These are phyloP conservation scores for Amphiprion clarkii DNA, from an alignment of 2,797 vertebrate species.

Conservation along the genomic window DNA sequence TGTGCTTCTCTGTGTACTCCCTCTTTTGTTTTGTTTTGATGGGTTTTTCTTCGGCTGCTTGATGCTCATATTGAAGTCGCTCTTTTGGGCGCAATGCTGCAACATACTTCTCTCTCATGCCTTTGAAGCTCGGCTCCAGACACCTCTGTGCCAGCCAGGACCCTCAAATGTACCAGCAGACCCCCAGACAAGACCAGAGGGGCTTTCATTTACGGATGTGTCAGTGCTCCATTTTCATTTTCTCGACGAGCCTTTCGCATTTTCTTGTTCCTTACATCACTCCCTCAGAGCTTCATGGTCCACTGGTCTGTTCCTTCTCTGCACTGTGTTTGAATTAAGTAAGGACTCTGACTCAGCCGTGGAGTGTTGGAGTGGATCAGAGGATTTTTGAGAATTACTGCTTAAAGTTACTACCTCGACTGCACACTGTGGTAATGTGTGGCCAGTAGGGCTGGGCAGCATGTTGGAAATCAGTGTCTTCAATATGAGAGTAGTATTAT, in stretches of 20 bases:
- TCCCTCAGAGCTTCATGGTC: constrained; percentile 60
- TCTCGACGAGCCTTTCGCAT: constrained; percentile 46
- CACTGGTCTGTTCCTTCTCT: constrained; percentile 40
- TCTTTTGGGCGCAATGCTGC: constrained; percentile 26
- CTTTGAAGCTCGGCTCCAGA: constrained; percentile 53
- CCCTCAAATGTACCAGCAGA: constrained; percentile 38
- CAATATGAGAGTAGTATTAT: no score
- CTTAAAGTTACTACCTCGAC: constrained; percentile 24
- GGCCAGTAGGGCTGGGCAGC: neutral
- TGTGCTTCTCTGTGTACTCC: constrained; percentile 6
- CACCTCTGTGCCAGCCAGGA: constrained; percentile 29
- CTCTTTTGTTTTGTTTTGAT: constrained; percentile 37
- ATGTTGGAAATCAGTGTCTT: neutral
- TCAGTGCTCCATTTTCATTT: constrained; percentile 58
- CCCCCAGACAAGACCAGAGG: constrained; percentile 40
- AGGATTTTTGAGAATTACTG: constrained; percentile 40
- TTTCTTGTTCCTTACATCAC: constrained; percentile 60
- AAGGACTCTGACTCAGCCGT: constrained; percentile 40
- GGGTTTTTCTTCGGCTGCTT: constrained; percentile 33
- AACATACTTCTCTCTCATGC: constrained; percentile 18
- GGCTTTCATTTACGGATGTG: constrained; percentile 57
- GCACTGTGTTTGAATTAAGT: constrained; percentile 56
- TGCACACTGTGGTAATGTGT: constrained; percentile 6
- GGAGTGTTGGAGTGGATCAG: constrained; percentile 52
- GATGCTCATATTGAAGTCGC: constrained; percentile 23